Evolutionary conservation across 2,888 invertebrate species (phyloP).

Genomic region (Ophonus ardosiacus): DNA sequence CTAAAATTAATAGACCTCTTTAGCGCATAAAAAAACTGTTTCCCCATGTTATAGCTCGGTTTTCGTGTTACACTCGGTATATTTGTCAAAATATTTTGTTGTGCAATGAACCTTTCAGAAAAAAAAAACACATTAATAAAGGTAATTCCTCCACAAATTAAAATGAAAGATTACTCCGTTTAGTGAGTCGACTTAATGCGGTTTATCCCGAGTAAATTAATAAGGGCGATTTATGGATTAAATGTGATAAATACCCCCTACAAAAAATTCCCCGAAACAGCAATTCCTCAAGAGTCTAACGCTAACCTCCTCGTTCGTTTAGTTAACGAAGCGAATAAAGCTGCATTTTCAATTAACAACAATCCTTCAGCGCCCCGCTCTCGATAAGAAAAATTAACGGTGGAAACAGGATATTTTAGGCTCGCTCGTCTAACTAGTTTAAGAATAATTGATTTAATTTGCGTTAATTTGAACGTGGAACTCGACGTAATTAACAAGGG

Average conservation of each 20-base stretch:
- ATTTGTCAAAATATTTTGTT: too few species aligned
- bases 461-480: slow-evolving; percentile 36
- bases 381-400: slow-evolving; percentile 38
- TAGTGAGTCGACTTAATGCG: background rate
- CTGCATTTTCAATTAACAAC: slow-evolving; percentile 45
- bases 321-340: slow-evolving; percentile 35
- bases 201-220: background rate
- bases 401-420: slow-evolving; percentile 27
- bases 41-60: too few species aligned
- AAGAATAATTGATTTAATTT: slow-evolving; percentile 48
- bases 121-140: background rate
- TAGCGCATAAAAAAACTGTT: too few species aligned
- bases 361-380: background rate
- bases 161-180: background rate
- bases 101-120: background rate
- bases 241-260: background rate
- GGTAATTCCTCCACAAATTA: background rate
- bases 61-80: too few species aligned
- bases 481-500: slow-evolving; percentile 38
- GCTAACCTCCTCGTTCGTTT: background rate
- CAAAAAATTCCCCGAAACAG: background rate
- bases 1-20: too few species aligned
- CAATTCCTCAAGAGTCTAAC: background rate
- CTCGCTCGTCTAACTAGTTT: slow-evolving; percentile 14
- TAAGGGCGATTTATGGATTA: background rate